Evolutionary conservation across 2,797 vertebrate species (phyloP).

Genomic region (Tarsius wallacei): DNA sequence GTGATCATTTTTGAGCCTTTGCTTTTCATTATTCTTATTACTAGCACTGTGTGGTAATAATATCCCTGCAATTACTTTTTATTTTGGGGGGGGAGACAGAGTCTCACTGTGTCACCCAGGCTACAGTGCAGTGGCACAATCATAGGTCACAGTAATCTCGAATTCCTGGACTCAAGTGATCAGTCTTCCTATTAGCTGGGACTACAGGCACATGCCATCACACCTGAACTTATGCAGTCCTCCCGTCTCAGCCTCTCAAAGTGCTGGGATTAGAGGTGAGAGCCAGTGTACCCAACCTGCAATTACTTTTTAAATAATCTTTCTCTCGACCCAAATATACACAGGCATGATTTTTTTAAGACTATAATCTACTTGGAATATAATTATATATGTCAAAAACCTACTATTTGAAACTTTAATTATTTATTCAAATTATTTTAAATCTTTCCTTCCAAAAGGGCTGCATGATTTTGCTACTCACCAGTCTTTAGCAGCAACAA

Average conservation of each 20-base stretch:
- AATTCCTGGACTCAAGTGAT: background rate
- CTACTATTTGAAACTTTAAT: constrained; percentile 61
- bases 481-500: background rate
- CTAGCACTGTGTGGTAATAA: background rate
- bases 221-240: background rate
- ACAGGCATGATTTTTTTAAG: background rate
- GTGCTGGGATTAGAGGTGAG: background rate
- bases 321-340: constrained; percentile 26
- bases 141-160: background rate
- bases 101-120: background rate
- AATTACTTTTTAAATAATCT: constrained; percentile 67
- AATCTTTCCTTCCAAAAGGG: constrained; percentile 36
- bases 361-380: constrained; percentile 26
- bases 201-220: background rate
- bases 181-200: background rate
- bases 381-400: constrained; percentile 40
- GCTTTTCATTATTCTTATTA: constrained; percentile 41
- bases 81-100: background rate
- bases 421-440: constrained; percentile 66
- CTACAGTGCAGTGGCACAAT: background rate
- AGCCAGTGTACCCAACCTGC: background rate
- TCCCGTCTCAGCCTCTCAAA: background rate
- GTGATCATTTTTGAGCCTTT: constrained; percentile 32
- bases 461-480: constrained; percentile 16
- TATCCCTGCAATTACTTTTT: constrained; percentile 1